Base-by-base conservation (phyloP, 2,888 invertebrate genomes). In the Deroplatys truncata region DNA sequence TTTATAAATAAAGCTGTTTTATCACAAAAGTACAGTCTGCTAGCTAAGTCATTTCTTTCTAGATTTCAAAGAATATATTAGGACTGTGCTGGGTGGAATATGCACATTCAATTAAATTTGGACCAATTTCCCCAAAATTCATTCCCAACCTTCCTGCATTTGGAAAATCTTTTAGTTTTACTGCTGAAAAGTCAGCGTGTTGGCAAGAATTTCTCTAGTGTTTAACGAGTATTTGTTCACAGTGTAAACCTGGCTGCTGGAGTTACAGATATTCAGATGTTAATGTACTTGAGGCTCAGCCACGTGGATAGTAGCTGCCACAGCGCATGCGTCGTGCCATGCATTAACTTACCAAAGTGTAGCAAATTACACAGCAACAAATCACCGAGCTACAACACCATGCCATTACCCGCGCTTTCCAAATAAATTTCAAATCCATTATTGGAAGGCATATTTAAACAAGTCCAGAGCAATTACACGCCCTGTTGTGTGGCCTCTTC, bases 311-410 rank as follows among this genome's bases (percentile, higher is more conserved):
- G 56, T 72, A 72, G 56, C 87, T 35, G 87, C 83, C 82, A 87
- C 25, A 35, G 25, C 87, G 29, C 82, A 83, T 87, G 35, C 83
- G 82, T 87, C 83, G 43, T 43, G 28, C 83, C 87, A 35, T 83
- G 87, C 82, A 87, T 87, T 83, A 87, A 87, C 87, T 25, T 82
- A 83, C 82, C 87, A 83, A 83, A 87, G 87, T 87, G 87, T 83
- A 87, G 87, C 87, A 87, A 87, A 87, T 87, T 87, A 87, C 43
- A 87, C 87, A 87, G 82, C 87, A 87, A 87, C 87, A 87, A 87
- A 87, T 87, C 87, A 87, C 83, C 35, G 20, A 15, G 35, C 82
- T 31, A 35, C 56, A 72, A 72, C 56, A 35, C 28, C 72, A 82
- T 29, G 28, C 86, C 56, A 86, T 86, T 86, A 86, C 87, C 72